A percentile compares a stretch with the other conserved stretches of the same genome.
Evolutionary conservation across 2,888 invertebrate species (phyloP).

Genomic region (Biston betularia): DNA sequence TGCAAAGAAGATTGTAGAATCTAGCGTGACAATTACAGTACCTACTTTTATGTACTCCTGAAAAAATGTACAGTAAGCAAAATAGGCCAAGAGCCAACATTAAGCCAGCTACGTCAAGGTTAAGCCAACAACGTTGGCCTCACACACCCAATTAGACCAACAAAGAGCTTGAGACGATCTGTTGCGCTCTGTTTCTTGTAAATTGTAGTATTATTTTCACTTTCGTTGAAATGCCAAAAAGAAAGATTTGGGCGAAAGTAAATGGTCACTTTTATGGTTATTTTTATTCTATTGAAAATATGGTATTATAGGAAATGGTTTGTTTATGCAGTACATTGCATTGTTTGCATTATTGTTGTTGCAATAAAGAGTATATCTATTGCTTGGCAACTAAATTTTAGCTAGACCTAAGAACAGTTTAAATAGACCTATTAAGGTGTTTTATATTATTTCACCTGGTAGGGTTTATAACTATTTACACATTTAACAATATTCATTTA

Average conservation of each 20-base stretch:
- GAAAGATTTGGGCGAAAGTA: constrained; percentile 42
- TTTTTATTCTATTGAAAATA: constrained; percentile 4
- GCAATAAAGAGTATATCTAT: too few species aligned
- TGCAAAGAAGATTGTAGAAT: not conserved
- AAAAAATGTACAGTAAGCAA: constrained; percentile 3
- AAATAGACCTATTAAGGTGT: too few species aligned
- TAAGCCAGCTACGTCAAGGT: constrained; percentile 16
- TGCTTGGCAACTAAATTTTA: too few species aligned
- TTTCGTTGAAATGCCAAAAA: constrained; percentile 43
- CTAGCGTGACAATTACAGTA: not conserved
- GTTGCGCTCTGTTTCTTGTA: constrained; percentile 42
- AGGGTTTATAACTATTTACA: too few species aligned
- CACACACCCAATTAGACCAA: constrained; percentile 32
- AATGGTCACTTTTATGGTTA: constrained; percentile 17
- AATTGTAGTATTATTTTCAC: constrained; percentile 46
- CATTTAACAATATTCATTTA: too few species aligned
- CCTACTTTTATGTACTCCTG: not conserved
- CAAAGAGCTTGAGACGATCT: constrained; percentile 21
- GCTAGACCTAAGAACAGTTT: too few species aligned
- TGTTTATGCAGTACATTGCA: not conserved
- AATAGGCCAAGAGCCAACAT: constrained; percentile 7
- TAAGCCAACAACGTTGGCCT: constrained; percentile 17
- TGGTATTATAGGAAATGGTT: constrained; percentile 6
- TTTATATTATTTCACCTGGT: too few species aligned
- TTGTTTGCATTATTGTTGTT: not conserved